Evolutionary conservation across 1,140 invertebrate species (phyloP).

Genomic region (Drusus annulatus): DNA sequence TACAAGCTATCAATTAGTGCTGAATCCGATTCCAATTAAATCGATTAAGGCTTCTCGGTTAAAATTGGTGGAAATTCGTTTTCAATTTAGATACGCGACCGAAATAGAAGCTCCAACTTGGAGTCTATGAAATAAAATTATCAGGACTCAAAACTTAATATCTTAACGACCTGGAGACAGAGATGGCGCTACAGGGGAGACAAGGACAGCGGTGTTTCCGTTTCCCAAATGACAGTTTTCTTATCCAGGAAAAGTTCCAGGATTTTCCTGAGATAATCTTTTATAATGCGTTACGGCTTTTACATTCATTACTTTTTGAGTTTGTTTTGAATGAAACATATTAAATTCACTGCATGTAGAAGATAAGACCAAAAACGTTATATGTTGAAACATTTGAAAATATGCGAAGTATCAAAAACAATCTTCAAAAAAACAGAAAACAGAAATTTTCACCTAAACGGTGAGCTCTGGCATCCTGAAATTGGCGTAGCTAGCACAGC

Average conservation of each 20-base stretch:
- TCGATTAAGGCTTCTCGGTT: neutral
- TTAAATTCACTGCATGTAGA: too few relatives aligned
- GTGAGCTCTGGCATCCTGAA: too few relatives aligned
- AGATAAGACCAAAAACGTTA: too few relatives aligned
- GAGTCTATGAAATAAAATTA: slow-evolving; percentile 9
- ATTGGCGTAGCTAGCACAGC: too few relatives aligned
- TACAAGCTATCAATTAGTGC: too few relatives aligned
- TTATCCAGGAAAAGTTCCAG: slow-evolving; percentile 6
- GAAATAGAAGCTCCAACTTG: neutral
- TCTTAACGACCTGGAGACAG: slow-evolving; percentile 21
- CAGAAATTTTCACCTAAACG: too few relatives aligned
- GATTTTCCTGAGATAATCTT: neutral
- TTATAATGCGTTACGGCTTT: neutral
- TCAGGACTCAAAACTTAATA: slow-evolving; percentile 22
- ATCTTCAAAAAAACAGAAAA: too few relatives aligned
- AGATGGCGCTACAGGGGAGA: slow-evolving; percentile 2
- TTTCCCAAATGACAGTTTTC: slow-evolving; percentile 25
- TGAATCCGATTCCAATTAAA: neutral
- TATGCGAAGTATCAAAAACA: too few relatives aligned
- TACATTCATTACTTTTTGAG: neutral
- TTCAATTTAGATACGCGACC: neutral
- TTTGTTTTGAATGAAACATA: neutral
- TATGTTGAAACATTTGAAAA: too few relatives aligned
- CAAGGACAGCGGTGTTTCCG: slow-evolving; percentile 1
- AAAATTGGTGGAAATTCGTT: slow-evolving; percentile 1